Evolutionary conservation across 2,797 vertebrate genomes (phyloP), one percentile per base, ranked within the genome.

Genomic region (Xerus rutilus): DNA sequence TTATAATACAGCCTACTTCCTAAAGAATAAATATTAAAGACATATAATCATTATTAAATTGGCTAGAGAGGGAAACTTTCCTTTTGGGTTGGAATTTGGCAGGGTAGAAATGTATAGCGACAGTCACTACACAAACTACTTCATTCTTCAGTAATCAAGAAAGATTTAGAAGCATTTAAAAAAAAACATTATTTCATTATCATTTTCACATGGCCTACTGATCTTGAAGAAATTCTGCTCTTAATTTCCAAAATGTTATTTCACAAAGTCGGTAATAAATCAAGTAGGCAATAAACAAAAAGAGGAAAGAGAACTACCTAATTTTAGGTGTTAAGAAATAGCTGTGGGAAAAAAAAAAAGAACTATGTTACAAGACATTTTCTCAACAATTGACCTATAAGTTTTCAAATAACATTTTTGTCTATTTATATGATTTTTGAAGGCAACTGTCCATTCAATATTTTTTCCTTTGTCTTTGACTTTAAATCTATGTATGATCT

Each of bases 341-440:
- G 67, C 65, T 78, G 64, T 28, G 54, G 39, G 39, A 39, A 39
- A 39, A 39, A n/a, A 25, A 59, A 10, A 59, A 62, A 25, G 21
- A 59, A 23, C 57, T 59, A 59, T 59, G 23, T 76, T 49, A 91
- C 52, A 82, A 83, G 81, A 35, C 5, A 86, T 93, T 82, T 90
- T 89, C 64, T 88, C 39, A 88, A 70, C n/a, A 59, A 89, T 1
- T 89, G 54, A 83, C 76, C 17, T 82, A 95, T 23, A 69, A 9
- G 30, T 86, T 85, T 96, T 93, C 79, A 70, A 94, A 81, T 70
- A 72, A 77, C 47, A 92, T 64, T 92, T 94, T 73, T 90, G 79
- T 90, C 23, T 69, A 93, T 73, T 95, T 45, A 83, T 72, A 72
- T 73, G 85, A 83, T 85, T 94, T 95, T 70, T 47, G 67, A 93